phyloP scores from a whole-genome alignment of 2,113 vertebrate species.

The Leptobrachium leishanense region DNA sequence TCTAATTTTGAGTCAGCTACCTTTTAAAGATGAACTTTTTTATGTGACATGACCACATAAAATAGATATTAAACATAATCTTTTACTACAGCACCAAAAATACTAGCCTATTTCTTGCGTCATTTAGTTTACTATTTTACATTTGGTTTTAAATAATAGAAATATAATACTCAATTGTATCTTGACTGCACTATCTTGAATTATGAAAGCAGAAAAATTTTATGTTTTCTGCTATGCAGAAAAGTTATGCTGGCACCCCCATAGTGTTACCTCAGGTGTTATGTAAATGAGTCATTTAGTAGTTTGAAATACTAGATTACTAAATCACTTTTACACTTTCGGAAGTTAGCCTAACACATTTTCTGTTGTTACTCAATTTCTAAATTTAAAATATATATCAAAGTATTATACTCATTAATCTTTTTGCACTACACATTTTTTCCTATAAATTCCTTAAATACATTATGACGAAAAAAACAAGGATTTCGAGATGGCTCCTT shows the following conservation, averaged over 20 bases:
- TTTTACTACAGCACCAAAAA: no score
- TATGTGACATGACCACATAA: no score
- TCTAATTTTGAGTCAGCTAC: no score
- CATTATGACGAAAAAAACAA: no score
- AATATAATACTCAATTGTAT: constrained; percentile 10
- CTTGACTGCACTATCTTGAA: no score
- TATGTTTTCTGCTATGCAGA: constrained; percentile 11
- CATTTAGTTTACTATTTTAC: constrained; percentile 25
- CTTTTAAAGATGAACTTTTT: no score
- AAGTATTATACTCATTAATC: constrained; percentile 7
- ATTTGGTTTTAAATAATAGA: constrained; percentile 25
- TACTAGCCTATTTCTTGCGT: no score
- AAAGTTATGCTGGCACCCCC: constrained; percentile 5
- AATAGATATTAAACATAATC: no score
- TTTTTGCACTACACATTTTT: neutral
- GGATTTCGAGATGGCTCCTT: no score
- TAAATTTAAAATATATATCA: neutral
- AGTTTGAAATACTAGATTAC: neutral
- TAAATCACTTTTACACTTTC: neutral
- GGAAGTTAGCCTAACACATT: neutral
- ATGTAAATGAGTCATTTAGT: constrained; percentile 18
- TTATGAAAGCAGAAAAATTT: neutral
- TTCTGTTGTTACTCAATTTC: neutral
- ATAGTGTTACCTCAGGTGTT: constrained; percentile 7
- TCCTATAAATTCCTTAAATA: no score